Evolutionary conservation across 2,113 vertebrate genomes (phyloP).

Genomic region (Rhinopomastus cyanomelas): DNA sequence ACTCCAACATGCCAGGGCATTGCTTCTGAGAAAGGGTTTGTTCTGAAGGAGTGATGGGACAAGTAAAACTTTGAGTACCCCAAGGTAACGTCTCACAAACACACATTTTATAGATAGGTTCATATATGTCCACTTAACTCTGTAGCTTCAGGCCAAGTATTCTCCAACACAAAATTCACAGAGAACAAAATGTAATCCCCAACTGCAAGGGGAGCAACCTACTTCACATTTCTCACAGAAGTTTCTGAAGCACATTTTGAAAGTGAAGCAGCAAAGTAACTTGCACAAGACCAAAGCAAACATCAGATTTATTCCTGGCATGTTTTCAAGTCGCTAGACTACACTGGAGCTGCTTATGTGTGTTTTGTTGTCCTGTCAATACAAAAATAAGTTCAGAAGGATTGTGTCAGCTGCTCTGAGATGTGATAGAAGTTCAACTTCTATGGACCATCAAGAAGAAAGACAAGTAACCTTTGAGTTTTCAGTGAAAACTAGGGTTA

Average conservation of each 20-base stretch:
- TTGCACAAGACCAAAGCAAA: not conserved
- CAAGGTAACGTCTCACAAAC: not conserved
- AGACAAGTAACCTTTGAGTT: not conserved
- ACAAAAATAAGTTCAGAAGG: not conserved
- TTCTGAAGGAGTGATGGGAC: accelerated
- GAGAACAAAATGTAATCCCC: not conserved
- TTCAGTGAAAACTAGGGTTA: not conserved
- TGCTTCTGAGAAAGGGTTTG: not conserved
- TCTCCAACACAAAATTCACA: not conserved
- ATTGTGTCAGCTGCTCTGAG: not conserved
- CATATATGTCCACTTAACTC: not conserved
- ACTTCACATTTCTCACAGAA: not conserved
- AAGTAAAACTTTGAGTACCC: not conserved
- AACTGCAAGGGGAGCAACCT: not conserved
- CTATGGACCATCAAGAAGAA: constrained; percentile 38
- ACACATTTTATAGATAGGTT: too few species aligned
- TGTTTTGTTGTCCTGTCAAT: constrained; percentile 54
- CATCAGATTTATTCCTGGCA: constrained; percentile 14
- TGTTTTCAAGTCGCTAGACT: constrained; percentile 23
- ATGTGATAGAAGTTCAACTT: not conserved
- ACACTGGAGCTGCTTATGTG: constrained; percentile 21
- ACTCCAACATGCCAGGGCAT: not conserved
- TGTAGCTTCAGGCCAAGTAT: not conserved
- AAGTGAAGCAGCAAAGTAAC: not conserved
- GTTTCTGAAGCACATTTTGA: not conserved